These are phyloP conservation scores for Ascidia mentula DNA, from an alignment of 23 tunicate genomes.

Conservation along the genomic window DNA sequence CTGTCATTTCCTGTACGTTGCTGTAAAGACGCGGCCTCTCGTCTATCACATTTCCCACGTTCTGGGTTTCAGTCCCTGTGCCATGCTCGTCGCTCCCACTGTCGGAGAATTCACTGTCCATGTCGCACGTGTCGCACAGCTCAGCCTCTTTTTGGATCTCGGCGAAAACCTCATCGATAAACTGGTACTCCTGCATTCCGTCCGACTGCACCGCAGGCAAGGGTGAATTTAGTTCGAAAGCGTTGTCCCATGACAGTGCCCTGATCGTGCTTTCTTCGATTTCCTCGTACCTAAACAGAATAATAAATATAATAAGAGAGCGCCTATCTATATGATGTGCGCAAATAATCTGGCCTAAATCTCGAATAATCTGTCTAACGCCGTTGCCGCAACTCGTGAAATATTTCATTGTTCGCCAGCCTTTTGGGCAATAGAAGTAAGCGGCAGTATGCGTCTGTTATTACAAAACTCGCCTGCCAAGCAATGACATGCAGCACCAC, in stretches of 20 bases:
- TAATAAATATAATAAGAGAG: neutral
- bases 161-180: constrained; percentile 25
- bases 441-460: too few species aligned
- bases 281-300: constrained; percentile 4
- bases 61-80: neutral
- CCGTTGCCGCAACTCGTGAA: too few species aligned
- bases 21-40: neutral
- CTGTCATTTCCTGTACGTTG: neutral
- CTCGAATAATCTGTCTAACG: too few species aligned
- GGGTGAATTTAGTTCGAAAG: neutral
- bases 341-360: too few species aligned
- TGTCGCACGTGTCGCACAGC: neutral
- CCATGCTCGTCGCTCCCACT: neutral
- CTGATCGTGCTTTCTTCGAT: neutral
- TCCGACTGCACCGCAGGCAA: neutral
- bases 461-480: too few species aligned
- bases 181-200: neutral
- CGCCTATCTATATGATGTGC: too few species aligned
- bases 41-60: neutral
- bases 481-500: too few species aligned
- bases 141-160: constrained; percentile 12
- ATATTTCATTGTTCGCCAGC: too few species aligned
- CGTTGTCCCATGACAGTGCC: neutral
- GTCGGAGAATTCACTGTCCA: neutral
- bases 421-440: too few species aligned